These are phyloP conservation scores for Vireo griseus DNA, from an alignment of 2,797 vertebrate genomes.

Conservation along the genomic window DNA sequence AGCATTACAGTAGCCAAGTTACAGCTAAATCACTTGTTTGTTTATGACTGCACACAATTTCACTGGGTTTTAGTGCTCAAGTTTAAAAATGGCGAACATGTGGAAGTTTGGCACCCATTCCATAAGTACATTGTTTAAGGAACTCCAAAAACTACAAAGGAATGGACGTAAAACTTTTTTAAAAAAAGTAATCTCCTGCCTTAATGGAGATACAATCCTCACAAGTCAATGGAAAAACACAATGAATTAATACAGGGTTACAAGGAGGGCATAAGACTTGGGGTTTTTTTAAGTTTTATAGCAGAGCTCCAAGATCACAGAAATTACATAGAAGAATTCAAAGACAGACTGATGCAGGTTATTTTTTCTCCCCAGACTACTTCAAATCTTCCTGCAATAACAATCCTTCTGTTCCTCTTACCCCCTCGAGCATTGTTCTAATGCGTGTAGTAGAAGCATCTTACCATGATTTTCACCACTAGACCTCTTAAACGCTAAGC, in stretches of 20 bases:
- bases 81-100: not conserved
- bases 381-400: not conserved
- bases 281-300: not conserved
- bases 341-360: not conserved
- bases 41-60: not conserved
- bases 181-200: accelerated
- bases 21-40: not conserved
- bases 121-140: not conserved
- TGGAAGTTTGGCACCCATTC: not conserved
- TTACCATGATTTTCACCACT: not conserved
- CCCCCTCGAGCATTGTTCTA: not conserved
- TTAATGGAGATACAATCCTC: not conserved
- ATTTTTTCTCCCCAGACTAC: not conserved
- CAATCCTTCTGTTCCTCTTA: not conserved
- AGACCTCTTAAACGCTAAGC: not conserved
- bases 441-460: not conserved
- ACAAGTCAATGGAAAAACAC: not conserved
- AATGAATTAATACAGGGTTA: not conserved
- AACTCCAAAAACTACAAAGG: not conserved
- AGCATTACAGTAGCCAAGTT: not conserved
- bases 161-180: not conserved
- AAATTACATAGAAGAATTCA: not conserved
- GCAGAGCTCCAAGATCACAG: not conserved
- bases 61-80: not conserved
- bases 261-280: not conserved